phyloP scores from a whole-genome alignment of 2,888 invertebrate species.

The Synergus gifuensis region DNA sequence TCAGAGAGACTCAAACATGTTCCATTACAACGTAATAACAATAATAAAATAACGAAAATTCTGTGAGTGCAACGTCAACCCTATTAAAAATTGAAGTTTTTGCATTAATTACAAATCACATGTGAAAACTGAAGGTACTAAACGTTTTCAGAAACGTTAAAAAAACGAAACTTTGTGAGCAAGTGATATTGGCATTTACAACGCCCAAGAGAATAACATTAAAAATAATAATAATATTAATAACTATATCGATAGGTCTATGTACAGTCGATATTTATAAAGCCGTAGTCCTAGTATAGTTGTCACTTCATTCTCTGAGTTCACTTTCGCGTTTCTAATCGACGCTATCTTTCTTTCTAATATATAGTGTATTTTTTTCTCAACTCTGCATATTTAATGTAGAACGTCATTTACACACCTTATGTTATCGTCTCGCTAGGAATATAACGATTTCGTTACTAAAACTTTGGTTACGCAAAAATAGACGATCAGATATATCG shows the following conservation, averaged over 20 bases:
- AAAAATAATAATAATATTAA: constrained; percentile 47
- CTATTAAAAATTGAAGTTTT: constrained; percentile 24
- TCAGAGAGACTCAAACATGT: constrained; percentile 57
- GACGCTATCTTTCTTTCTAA: constrained; percentile 9
- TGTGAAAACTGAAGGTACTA: constrained; percentile 18
- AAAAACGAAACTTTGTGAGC: constrained; percentile 49
- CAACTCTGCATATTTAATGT: constrained; percentile 45
- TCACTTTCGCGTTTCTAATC: constrained; percentile 3
- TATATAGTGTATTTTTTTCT: constrained; percentile 48
- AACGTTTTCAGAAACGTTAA: constrained; percentile 24
- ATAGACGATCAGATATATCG: constrained; percentile 69
- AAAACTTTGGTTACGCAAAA: constrained; percentile 77
- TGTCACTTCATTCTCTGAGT: constrained; percentile 31
- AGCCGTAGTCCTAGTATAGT: constrained; percentile 21
- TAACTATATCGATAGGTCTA: constrained; percentile 65
- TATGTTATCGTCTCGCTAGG: constrained; percentile 52
- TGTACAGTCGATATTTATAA: constrained; percentile 65
- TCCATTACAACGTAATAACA: constrained; percentile 57
- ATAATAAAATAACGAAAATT: constrained; percentile 54
- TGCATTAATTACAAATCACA: constrained; percentile 39
- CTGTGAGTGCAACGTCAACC: constrained; percentile 34
- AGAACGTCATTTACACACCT: constrained; percentile 56
- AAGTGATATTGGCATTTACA: constrained; percentile 59
- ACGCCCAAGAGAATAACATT: constrained; percentile 56
- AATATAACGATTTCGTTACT: constrained; percentile 58